Evolutionary conservation across 2,113 vertebrate species (phyloP).

Genomic region (Pardalotus punctatus): DNA sequence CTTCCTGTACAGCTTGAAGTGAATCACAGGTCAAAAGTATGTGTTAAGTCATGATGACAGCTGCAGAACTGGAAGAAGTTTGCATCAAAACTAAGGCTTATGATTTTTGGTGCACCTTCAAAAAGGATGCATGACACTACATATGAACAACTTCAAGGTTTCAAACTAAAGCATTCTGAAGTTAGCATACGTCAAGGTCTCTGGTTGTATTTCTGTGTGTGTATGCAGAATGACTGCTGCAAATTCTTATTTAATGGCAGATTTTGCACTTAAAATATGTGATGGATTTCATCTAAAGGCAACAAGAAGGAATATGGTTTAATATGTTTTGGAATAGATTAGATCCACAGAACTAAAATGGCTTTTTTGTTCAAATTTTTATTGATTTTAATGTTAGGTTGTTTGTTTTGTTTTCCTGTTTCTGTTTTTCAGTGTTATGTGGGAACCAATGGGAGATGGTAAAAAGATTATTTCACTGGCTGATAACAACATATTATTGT

Average conservation of each 20-base stretch:
- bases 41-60: background rate
- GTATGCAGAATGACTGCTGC: background rate
- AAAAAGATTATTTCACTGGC: conserved; percentile 91
- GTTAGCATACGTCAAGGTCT: background rate
- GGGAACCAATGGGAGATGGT: conserved; percentile 96
- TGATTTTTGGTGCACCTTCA: background rate
- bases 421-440: conserved; percentile 81
- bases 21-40: background rate
- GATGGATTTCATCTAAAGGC: background rate
- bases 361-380: background rate
- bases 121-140: background rate
- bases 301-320: background rate
- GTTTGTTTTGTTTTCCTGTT: background rate
- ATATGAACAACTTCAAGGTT: background rate
- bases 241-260: background rate
- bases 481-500: conserved; percentile 90
- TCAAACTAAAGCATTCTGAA: background rate
- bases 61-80: background rate
- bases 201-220: background rate
- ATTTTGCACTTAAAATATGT: background rate
- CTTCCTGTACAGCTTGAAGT: background rate
- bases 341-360: background rate
- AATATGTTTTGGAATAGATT: background rate
- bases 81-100: background rate
- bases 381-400: background rate